Evolutionary conservation across 2,113 vertebrate genomes (phyloP).

Genomic region (Macroglossus sobrinus): DNA sequence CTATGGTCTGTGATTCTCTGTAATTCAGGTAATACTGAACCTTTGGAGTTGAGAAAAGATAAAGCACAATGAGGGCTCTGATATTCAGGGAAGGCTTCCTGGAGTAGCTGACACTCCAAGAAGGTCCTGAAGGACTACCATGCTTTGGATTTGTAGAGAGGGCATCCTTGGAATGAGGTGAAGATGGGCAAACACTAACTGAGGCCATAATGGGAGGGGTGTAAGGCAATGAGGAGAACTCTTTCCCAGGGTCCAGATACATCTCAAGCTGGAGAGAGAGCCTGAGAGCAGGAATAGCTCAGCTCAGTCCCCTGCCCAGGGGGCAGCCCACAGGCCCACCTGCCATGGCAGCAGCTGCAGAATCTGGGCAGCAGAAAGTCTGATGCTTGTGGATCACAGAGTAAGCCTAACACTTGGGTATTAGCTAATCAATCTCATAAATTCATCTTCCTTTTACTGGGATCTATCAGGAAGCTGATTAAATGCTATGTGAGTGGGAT

Average conservation of each 20-base stretch:
- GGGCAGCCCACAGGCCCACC: background rate
- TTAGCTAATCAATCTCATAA: conserved; percentile 77
- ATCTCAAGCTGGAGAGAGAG: background rate
- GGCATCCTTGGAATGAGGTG: background rate
- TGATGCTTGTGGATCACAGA: conserved; percentile 57
- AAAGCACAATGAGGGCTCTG: background rate
- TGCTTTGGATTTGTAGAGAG: background rate
- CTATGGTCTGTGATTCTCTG: conserved; percentile 4
- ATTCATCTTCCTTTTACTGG: conserved; percentile 75
- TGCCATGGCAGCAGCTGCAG: conserved; percentile 35
- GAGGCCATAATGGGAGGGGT: background rate
- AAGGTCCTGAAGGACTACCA: background rate
- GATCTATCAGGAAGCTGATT: conserved; percentile 78
- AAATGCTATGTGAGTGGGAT: conserved; percentile 75
- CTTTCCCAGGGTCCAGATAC: background rate
- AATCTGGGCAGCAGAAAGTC: conserved; percentile 51
- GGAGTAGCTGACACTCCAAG: background rate
- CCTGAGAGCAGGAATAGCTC: background rate
- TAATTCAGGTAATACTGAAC: background rate
- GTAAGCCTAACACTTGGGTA: conserved; percentile 69
- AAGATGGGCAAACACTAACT: conserved; percentile 21
- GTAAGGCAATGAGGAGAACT: conserved; percentile 41
- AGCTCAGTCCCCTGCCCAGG: background rate
- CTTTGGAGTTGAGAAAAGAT: background rate
- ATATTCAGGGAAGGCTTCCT: background rate